Percentiles rank a stretch among this genome's conserved stretches.
These are phyloP conservation scores for Ophion ventricosus DNA, from an alignment of 2,888 invertebrate genomes.

Conservation along the genomic window DNA sequence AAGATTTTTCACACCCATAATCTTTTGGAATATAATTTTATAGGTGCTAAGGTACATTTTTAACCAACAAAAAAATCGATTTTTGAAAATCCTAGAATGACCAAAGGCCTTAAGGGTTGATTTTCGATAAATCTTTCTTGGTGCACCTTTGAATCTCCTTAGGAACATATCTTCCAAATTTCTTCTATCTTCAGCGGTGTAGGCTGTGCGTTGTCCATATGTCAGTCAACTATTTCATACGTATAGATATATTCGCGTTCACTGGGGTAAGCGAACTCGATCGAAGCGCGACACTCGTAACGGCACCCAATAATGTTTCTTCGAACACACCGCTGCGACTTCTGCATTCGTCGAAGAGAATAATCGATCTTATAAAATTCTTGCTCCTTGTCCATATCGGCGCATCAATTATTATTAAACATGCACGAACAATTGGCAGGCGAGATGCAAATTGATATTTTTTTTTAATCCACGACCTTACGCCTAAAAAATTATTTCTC, in stretches of 20 bases:
- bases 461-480: not conserved
- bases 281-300: not conserved
- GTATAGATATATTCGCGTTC: not conserved
- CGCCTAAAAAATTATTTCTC: not conserved
- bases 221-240: no score
- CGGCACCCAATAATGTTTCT: not conserved
- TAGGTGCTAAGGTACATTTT: no score
- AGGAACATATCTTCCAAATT: no score
- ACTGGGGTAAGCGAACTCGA: not conserved
- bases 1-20: no score
- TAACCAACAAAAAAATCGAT: no score
- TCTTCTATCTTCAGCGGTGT: no score
- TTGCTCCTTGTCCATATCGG: not conserved
- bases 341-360: not conserved
- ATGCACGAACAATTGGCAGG: not conserved
- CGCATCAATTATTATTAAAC: not conserved
- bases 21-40: no score
- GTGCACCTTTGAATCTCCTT: no score
- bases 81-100: no score
- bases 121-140: no score
- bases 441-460: not conserved
- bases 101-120: no score
- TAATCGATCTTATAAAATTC: not conserved
- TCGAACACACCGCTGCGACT: not conserved
- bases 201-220: no score